phyloP scores from a whole-genome alignment of 2,888 invertebrate species.

The Leucophenga maculata region DNA sequence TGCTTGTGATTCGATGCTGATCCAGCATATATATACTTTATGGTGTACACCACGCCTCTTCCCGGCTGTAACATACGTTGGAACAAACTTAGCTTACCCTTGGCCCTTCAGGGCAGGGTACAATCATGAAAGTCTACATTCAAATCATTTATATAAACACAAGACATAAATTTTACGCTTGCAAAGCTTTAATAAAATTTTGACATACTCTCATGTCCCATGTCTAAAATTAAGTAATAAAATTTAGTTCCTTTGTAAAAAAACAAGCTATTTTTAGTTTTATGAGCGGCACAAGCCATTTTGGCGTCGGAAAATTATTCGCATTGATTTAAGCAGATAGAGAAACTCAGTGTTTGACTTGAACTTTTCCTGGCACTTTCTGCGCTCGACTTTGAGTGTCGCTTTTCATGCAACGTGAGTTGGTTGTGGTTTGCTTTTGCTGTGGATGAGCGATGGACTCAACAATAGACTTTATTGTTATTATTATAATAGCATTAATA shows the following conservation, averaged over 20 bases:
- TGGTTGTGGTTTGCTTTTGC: background rate
- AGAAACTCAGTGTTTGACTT: too few species aligned
- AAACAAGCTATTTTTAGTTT: background rate
- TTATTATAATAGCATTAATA: conserved; percentile 8
- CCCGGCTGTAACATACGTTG: too few species aligned
- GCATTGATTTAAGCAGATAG: background rate
- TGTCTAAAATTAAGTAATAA: too few species aligned
- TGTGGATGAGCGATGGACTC: background rate
- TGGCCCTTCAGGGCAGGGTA: too few species aligned
- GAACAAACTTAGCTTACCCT: too few species aligned
- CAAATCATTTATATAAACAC: background rate
- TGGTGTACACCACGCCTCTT: too few species aligned
- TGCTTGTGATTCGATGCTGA: background rate
- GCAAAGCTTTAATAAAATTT: too few species aligned
- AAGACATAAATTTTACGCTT: background rate
- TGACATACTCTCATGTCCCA: too few species aligned
- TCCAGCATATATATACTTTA: too few species aligned
- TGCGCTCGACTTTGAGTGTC: too few species aligned
- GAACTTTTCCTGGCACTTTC: too few species aligned
- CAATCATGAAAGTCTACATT: background rate
- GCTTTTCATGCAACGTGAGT: too few species aligned
- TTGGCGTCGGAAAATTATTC: background rate
- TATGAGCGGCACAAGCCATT: background rate
- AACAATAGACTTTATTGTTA: background rate
- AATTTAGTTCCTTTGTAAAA: background rate